Percentiles rank a stretch among this genome's conserved stretches.
Evolutionary conservation across 2,888 invertebrate species (phyloP).

Genomic region (Leistus spinibarbis): DNA sequence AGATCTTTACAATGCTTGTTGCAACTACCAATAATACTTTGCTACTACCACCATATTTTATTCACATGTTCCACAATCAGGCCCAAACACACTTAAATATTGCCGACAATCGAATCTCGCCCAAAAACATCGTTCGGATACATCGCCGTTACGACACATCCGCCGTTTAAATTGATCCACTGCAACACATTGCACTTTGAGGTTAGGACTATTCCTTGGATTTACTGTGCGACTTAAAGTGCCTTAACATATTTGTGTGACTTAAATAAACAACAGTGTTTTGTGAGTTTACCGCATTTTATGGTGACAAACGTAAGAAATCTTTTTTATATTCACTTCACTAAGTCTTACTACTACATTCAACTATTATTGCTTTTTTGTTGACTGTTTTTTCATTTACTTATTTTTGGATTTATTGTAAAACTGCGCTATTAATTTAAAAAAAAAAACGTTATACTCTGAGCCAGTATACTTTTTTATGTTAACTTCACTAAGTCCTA

Average conservation of each 20-base stretch:
- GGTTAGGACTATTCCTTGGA: no score
- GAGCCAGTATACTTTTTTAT: no score
- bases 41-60: no score
- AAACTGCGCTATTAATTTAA: no score
- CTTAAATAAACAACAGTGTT: background rate
- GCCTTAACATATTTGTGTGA: background rate
- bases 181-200: background rate
- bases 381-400: background rate
- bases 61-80: no score
- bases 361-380: background rate
- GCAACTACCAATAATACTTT: background rate
- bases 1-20: conserved; percentile 31
- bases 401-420: no score
- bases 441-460: no score
- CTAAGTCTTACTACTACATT: background rate
- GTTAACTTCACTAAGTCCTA: no score
- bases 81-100: background rate
- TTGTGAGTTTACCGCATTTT: background rate
- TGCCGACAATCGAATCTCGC: no score
- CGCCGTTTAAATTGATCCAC: no score
- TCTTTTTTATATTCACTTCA: background rate
- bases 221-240: background rate
- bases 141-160: no score
- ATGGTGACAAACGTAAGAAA: background rate
- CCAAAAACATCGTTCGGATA: no score